These are phyloP conservation scores for Chorisops tibialis DNA, from an alignment of 2,888 invertebrate species.

Conservation along the genomic window DNA sequence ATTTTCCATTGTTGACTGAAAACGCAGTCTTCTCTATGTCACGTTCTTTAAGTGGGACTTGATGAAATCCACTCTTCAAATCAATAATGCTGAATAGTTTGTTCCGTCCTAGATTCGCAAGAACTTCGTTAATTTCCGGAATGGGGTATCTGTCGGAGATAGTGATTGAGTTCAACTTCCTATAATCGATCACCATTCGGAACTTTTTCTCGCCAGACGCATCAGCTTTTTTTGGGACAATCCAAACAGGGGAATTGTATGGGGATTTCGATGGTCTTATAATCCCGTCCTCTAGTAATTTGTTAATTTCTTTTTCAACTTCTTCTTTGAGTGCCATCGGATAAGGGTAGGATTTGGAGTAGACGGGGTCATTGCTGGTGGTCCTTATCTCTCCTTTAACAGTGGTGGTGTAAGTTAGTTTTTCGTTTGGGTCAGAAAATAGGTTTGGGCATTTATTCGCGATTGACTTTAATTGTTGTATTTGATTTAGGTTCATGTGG, in stretches of 20 bases:
- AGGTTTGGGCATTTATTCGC: neutral
- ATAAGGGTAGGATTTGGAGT: conserved; percentile 12
- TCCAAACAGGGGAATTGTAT: conserved; percentile 35
- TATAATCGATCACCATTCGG: conserved; percentile 24
- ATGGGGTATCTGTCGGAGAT: conserved; percentile 20
- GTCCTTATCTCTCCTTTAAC: conserved; percentile 6
- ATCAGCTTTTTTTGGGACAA: conserved; percentile 23
- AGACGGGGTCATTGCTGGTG: conserved; percentile 3
- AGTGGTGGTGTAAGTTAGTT: conserved; percentile 3
- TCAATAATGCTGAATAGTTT: conserved; percentile 23
- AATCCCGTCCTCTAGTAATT: conserved; percentile 28
- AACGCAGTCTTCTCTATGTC: conserved; percentile 29
- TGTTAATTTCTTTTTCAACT: conserved; percentile 8
- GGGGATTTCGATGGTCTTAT: conserved; percentile 35
- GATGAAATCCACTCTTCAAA: conserved; percentile 30
- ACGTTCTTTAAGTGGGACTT: conserved; percentile 27
- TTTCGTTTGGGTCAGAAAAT: conserved; percentile 13
- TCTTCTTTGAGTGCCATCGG: conserved; percentile 2
- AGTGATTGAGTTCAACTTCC: conserved; percentile 20
- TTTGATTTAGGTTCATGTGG: conserved; percentile 7
- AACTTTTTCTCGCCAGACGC: conserved; percentile 29
- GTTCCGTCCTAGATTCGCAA: conserved; percentile 23
- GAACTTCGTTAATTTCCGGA: conserved; percentile 24
- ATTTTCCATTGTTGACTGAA: conserved; percentile 30
- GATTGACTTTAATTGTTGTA: neutral